Base-by-base conservation (phyloP, 1,140 invertebrate genomes). In the Limonius californicus region DNA sequence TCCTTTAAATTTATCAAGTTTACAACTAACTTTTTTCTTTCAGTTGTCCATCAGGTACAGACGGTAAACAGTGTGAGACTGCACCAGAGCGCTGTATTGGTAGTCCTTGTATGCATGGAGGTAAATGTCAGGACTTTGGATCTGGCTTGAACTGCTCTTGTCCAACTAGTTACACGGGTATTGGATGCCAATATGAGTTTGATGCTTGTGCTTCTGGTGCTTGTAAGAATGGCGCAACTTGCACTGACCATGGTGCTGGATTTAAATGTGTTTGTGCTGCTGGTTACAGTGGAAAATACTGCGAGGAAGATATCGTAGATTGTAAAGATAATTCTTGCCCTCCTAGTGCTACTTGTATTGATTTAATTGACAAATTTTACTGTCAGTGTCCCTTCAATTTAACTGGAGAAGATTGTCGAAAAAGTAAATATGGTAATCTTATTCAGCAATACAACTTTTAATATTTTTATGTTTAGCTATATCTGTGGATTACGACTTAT, bases 301-400 rank as follows among this genome's bases (percentile, higher is more conserved):
- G 95, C 73, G 92, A 97, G 70, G 87, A 94, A 72, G 94, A 97
- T 72, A 95, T 97, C 59, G 79, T 90, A 19, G 93, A 97, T 70
- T 98, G 95, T 72, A 90, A 92, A 74, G 91, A 95, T 65, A 94
- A 94, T 67, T 94, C 92, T 0, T 98, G 95, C 75, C 94, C 95
- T 43, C 91, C 94, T 54, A 92, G 92, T 12, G 93, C 95, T 2
- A 92, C 89, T 11, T 98, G 95, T 73, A 91, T 98, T 63, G 95
- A 98, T 80, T 82, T 97, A 14, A 93, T 91, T 45, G 91, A 91
- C 67, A 88, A 88, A 72, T 96, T 95, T 81, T 94, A 95, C 73
- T 98, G 95, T 72, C 91, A 95, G 75, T 97, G 94, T 83, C 94
- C 94, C 27, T 96, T 97, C 78, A 97, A 97, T 74, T 82, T 96